These are phyloP conservation scores for Gryllus bimaculatus DNA, from an alignment of 1,140 invertebrate species.

Conservation along the genomic window DNA sequence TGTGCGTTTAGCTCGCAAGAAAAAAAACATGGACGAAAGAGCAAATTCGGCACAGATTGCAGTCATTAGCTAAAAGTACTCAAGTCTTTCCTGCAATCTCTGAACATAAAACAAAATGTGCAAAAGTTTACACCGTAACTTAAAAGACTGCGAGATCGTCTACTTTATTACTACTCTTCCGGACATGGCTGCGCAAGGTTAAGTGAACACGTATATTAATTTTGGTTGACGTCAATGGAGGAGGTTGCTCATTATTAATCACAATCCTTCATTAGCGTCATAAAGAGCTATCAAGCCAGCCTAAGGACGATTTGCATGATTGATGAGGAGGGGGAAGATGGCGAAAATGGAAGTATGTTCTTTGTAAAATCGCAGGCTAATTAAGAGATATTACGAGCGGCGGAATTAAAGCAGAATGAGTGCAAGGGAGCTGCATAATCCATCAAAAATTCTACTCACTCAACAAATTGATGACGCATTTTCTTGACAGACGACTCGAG, in stretches of 20 bases:
- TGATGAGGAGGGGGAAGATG: background rate
- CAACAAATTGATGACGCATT: too few relatives aligned
- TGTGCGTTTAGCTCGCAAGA: background rate
- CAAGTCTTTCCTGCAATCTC: too few relatives aligned
- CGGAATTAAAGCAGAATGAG: too few relatives aligned
- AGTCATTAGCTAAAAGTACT: too few relatives aligned
- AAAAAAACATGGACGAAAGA: background rate
- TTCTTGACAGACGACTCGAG: too few relatives aligned
- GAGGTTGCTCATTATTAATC: background rate
- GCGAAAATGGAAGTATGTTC: background rate
- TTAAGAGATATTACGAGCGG: background rate
- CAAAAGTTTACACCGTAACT: too few relatives aligned
- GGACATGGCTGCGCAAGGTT: background rate
- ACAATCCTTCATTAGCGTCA: background rate
- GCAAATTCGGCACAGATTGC: too few relatives aligned
- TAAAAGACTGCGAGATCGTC: too few relatives aligned
- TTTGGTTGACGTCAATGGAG: background rate
- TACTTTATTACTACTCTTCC: background rate
- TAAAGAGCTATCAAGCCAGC: background rate
- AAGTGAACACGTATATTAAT: background rate
- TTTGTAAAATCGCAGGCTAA: background rate
- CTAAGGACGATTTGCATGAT: background rate
- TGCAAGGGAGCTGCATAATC: too few relatives aligned
- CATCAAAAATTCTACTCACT: too few relatives aligned
- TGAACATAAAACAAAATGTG: too few relatives aligned